Conservation (phyloP, 2,113 vertebrate species). For the Chauna torquata region DNA sequence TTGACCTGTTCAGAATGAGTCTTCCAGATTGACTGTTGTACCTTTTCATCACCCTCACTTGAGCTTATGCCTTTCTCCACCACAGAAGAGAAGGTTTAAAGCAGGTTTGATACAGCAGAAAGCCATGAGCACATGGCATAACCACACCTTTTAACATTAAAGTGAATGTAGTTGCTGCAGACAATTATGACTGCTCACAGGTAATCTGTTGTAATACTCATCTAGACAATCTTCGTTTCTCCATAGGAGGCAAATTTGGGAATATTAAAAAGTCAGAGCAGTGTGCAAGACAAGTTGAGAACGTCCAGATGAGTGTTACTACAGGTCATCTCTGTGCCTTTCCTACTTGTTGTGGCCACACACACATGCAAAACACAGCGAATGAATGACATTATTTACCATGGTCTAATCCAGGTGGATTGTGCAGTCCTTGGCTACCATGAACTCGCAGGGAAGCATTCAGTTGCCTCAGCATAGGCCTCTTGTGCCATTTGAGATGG, state of each 20-base stretch:
- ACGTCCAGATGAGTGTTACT: neutral
- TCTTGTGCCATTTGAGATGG: neutral
- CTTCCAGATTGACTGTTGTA: neutral
- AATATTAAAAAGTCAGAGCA: neutral
- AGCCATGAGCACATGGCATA: neutral
- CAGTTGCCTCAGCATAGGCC: neutral
- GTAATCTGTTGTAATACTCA: neutral
- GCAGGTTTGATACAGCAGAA: neutral
- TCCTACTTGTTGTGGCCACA: neutral
- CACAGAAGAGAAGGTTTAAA: neutral
- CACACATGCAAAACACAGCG: neutral
- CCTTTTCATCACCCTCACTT: rapidly evolving
- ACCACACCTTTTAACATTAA: neutral
- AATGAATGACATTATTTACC: rapidly evolving
- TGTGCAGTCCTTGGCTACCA: neutral
- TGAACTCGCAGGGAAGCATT: neutral
- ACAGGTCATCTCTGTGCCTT: neutral
- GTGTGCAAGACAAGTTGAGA: neutral
- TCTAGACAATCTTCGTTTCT: neutral
- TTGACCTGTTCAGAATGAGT: neutral
- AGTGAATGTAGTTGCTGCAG: neutral
- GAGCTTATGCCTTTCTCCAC: neutral
- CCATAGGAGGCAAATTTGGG: neutral
- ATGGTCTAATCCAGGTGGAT: neutral
- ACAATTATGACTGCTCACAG: neutral